Percentiles rank a stretch among this genome's conserved stretches.
Conservation (phyloP, 2,797 vertebrate species). For the Acipenser oxyrinchus region DNA sequence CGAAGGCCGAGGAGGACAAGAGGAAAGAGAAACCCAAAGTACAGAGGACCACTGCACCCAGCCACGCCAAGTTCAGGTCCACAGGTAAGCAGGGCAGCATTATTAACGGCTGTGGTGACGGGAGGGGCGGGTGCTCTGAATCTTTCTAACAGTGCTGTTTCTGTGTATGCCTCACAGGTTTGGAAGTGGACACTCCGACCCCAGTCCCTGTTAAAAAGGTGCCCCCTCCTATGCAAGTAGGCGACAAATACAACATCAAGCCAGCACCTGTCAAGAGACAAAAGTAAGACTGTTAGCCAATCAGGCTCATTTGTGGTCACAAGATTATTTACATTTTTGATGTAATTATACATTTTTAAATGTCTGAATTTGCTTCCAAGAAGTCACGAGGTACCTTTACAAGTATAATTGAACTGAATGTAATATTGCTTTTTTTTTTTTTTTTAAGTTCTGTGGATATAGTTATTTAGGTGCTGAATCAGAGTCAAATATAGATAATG, state of each 20-base stretch:
- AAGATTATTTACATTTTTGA: background rate
- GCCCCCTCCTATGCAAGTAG: conserved; percentile 52
- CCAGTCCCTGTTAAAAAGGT: conserved; percentile 69
- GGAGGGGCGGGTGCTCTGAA: background rate
- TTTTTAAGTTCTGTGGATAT: too few species aligned
- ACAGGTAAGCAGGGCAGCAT: conserved; percentile 58
- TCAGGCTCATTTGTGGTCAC: background rate
- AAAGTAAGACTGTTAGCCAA: conserved; percentile 49
- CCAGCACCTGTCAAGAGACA: conserved; percentile 83
- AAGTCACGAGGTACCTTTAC: too few species aligned
- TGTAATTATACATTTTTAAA: too few species aligned
- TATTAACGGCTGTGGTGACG: background rate
- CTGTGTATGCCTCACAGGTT: conserved; percentile 40
- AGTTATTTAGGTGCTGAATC: too few species aligned
- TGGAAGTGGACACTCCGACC: conserved; percentile 78
- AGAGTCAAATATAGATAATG: too few species aligned
- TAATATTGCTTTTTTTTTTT: too few species aligned
- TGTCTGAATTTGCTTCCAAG: too few species aligned
- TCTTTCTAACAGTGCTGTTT: conserved; percentile 22
- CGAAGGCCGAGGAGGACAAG: conserved; percentile 66
- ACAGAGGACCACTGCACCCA: conserved; percentile 73
- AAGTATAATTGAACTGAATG: too few species aligned
- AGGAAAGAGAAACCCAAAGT: conserved; percentile 88
- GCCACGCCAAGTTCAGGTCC: conserved; percentile 87
- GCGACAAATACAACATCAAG: conserved; percentile 88